These are phyloP conservation scores for Sus cebifrons DNA, from an alignment of 2,797 vertebrate species.

Conservation along the genomic window DNA sequence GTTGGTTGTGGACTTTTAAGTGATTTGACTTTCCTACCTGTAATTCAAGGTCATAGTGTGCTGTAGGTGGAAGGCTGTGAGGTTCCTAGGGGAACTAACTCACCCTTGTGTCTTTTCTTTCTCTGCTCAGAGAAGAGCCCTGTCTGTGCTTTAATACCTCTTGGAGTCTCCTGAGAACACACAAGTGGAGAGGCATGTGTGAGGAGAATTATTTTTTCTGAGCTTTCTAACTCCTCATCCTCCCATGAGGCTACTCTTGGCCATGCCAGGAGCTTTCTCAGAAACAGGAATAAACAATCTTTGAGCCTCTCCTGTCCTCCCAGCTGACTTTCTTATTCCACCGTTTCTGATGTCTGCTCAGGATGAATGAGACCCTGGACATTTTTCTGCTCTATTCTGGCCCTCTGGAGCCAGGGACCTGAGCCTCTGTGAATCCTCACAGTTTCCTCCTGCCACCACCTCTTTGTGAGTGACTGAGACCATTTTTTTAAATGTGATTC, in stretches of 20 bases:
- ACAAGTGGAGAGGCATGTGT: conserved; percentile 1
- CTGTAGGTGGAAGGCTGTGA: not conserved
- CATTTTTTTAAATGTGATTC: conserved; percentile 87
- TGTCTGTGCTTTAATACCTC: conserved; percentile 73
- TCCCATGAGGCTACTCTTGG: conserved; percentile 65
- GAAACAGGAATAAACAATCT: conserved; percentile 65
- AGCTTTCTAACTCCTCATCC: conserved; percentile 60
- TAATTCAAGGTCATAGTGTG: conserved; percentile 74
- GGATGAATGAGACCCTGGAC: not conserved
- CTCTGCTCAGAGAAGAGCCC: conserved; percentile 48
- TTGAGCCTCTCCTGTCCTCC: not conserved
- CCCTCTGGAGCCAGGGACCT: not conserved
- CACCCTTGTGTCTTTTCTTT: conserved; percentile 47
- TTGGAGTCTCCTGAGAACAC: conserved; percentile 75
- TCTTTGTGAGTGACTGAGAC: conserved; percentile 84
- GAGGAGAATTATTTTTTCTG: conserved; percentile 26
- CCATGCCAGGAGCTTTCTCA: conserved; percentile 74
- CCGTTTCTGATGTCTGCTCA: not conserved
- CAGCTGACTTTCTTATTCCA: not conserved
- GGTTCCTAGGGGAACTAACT: conserved; percentile 55
- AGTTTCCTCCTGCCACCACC: conserved; percentile 39
- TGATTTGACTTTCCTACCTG: conserved; percentile 78
- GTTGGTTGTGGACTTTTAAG: conserved; percentile 53
- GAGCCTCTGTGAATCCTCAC: conserved; percentile 11
- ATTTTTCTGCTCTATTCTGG: conserved; percentile 17